These are phyloP conservation scores for Apogon hyalosoma DNA, from an alignment of 2,797 vertebrate species.

Conservation along the genomic window DNA sequence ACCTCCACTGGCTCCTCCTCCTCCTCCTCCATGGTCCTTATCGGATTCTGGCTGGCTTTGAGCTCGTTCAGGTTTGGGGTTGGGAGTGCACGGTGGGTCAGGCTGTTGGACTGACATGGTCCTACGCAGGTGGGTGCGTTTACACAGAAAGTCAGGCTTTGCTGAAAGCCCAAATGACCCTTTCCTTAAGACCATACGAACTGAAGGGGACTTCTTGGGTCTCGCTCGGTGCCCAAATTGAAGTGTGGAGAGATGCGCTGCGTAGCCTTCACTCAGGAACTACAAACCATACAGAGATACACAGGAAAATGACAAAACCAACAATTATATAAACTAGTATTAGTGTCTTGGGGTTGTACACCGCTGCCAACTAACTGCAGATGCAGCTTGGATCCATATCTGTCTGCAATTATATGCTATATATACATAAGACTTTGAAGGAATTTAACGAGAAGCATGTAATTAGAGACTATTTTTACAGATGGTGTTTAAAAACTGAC, in stretches of 20 bases:
- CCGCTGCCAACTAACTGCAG: too few relatives aligned
- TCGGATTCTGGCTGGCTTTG: conserved; percentile 98
- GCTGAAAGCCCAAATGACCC: conserved; percentile 95
- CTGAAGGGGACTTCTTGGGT: conserved; percentile 93
- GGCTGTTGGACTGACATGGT: conserved; percentile 98
- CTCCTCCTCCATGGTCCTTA: conserved; percentile 90
- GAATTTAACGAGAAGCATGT: too few relatives aligned
- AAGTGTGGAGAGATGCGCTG: conserved; percentile 92
- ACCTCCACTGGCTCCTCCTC: conserved; percentile 74
- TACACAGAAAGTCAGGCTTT: conserved; percentile 95
- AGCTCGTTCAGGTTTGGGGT: conserved; percentile 96
- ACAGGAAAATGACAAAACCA: conserved; percentile 9
- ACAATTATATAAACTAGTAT: too few relatives aligned
- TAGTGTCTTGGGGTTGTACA: too few relatives aligned
- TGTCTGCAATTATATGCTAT: too few relatives aligned
- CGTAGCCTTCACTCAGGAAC: conserved; percentile 98
- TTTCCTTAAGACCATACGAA: conserved; percentile 95
- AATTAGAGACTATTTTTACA: too few relatives aligned
- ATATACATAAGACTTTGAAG: too few relatives aligned
- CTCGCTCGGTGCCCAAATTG: conserved; percentile 92
- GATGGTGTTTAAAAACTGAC: too few relatives aligned
- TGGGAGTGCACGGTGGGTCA: conserved; percentile 88
- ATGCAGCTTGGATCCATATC: too few relatives aligned
- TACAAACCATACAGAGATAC: conserved; percentile 55
- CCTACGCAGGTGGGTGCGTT: conserved; percentile 94